Base-by-base conservation (phyloP, 2,888 invertebrate genomes). In the Linyphia triangularis region DNA sequence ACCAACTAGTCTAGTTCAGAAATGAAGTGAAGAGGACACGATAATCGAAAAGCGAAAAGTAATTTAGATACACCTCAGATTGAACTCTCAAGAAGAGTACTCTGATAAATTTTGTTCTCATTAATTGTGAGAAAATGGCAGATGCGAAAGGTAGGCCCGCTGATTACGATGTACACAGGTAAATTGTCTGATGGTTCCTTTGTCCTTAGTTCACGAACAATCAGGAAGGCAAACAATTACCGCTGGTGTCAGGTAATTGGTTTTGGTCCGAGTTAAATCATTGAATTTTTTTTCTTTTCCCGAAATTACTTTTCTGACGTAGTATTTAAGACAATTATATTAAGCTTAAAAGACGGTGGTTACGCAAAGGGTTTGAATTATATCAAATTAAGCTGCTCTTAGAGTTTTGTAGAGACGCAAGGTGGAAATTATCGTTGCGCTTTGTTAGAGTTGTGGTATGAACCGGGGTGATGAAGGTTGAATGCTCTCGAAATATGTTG, bases 201-300 rank as follows among this genome's bases (percentile, higher is more conserved):
- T 69, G 81, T 59, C 37, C 61, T 16, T n/a, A 72, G 24, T 30
- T 69, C 30, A 37, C 43, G n/a, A 37, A 72, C 82, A 82, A 82
- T 72, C 82, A 72, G 72, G 82, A 82, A 82, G 63, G 82, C 70
- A 82, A 82, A 72, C 72, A 72, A 82, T 82, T 82, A 82, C 61
- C 61, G 61, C 22, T 70, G 40, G 63, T 70, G 61, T 61, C 63
- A 37, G 72, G 72, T 82, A 82, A 82, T 82, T 82, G 82, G 72
- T 82, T 82, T 70, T 70, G 65, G 69, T 28, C 6, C 30, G 51
- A 30, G 59, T 69, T 70, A 51, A 81, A 81, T 81, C 81, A 70
- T 69, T 22, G 81, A 57, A 22, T 30, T 63, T 57, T 51, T 79
- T 79, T 43, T 75, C 51, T 59, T n/a, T 5, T 43, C 6, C 30